Evolutionary conservation across 2,113 vertebrate species (phyloP).

Genomic region (Zingel zingel): DNA sequence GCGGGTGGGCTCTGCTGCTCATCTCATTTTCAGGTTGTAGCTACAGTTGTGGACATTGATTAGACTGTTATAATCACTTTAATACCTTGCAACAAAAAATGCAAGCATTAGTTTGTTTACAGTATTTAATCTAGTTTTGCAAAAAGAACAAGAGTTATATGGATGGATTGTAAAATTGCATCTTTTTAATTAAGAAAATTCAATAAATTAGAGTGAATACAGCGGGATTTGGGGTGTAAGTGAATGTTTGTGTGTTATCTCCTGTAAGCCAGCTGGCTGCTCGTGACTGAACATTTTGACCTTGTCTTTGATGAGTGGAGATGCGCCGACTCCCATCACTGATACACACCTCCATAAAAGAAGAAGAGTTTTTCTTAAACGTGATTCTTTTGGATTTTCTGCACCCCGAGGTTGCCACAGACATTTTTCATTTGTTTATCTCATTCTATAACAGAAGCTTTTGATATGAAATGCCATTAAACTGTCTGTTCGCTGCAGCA

Average conservation of each 20-base stretch:
- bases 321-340: background rate
- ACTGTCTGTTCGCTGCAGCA: background rate
- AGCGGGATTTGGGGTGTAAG: background rate
- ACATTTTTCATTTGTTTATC: background rate
- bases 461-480: background rate
- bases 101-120: background rate
- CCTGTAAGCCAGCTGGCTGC: conserved; percentile 50
- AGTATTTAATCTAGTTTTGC: background rate
- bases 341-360: conserved; percentile 15
- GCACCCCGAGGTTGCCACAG: background rate
- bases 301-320: conserved; percentile 42
- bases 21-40: background rate
- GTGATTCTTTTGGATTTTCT: conserved; percentile 1
- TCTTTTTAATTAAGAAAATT: background rate
- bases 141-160: background rate
- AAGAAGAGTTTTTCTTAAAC: background rate
- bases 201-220: background rate
- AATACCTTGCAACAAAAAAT: background rate
- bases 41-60: background rate
- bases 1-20: too few species aligned
- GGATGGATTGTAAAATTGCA: background rate
- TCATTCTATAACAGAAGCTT: background rate
- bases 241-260: conserved; percentile 33
- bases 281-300: conserved; percentile 42
- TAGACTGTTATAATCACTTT: background rate